Percentiles rank a stretch among this genome's conserved stretches.
These are phyloP conservation scores for Gulo gulo DNA, from an alignment of 2,113 vertebrate species.

Conservation along the genomic window DNA sequence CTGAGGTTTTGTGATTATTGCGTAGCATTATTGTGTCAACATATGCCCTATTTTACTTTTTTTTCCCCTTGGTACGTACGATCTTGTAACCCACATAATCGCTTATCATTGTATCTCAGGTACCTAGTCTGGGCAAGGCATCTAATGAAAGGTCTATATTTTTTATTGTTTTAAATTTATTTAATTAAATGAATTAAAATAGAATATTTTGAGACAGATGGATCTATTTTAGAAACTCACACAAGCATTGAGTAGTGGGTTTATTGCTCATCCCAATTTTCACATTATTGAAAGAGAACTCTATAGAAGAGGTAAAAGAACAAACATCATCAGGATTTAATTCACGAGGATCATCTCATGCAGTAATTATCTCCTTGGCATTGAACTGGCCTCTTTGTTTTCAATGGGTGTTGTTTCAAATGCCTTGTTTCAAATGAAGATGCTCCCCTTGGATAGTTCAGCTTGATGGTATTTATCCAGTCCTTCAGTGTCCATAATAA, in stretches of 20 bases:
- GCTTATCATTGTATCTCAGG: neutral
- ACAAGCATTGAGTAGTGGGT: neutral
- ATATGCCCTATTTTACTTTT: neutral
- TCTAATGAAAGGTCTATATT: neutral
- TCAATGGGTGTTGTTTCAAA: neutral
- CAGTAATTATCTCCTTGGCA: neutral
- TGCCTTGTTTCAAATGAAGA: neutral
- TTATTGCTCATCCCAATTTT: neutral
- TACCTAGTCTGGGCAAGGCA: neutral
- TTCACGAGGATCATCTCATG: neutral
- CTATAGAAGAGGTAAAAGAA: neutral
- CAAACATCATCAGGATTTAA: neutral
- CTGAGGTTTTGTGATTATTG: neutral
- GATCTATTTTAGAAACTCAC: neutral
- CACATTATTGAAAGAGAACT: neutral
- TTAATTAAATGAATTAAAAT: neutral
- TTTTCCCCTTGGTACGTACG: neutral
- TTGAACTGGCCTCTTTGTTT: neutral
- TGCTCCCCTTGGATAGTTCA: neutral
- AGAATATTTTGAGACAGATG: neutral
- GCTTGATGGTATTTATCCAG: neutral
- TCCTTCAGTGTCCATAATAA: neutral
- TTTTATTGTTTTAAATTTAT: neutral
- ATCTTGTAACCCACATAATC: neutral
- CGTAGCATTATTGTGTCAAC: neutral